phyloP scores from a whole-genome alignment of 2,888 invertebrate genomes.

The Lissocephala sabroskyi region DNA sequence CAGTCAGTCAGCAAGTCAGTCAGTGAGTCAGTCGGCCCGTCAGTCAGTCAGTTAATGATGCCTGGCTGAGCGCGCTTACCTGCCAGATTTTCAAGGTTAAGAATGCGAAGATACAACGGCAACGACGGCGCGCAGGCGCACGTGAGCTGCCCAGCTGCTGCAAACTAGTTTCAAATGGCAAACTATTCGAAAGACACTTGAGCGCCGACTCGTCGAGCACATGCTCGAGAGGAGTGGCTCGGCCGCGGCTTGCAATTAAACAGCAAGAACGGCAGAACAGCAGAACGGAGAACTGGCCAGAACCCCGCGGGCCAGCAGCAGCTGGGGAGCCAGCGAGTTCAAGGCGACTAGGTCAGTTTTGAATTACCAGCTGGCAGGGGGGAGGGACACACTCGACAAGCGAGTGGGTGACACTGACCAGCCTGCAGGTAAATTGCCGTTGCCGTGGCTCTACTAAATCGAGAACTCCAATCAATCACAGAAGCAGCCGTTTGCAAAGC shows the following conservation, averaged over 20 bases:
- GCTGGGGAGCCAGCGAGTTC: slow-evolving; percentile 44
- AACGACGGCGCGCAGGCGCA: slow-evolving; percentile 47
- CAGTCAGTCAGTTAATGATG: slow-evolving; percentile 25
- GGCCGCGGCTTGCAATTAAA: slow-evolving; percentile 47
- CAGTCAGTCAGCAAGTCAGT: no score
- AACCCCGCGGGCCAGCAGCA: slow-evolving; percentile 30
- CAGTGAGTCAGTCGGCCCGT: slow-evolving; percentile 5
- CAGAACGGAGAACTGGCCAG: slow-evolving; percentile 1
- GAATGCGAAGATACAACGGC: no score
- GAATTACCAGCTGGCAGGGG: slow-evolving; percentile 29
- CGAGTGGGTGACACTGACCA: slow-evolving; percentile 5
- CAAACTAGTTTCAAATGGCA: slow-evolving; percentile 64
- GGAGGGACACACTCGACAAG: slow-evolving; percentile 10
- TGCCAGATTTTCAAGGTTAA: slow-evolving; percentile 68
- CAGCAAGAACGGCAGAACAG: slow-evolving; percentile 13
- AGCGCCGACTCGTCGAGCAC: no score
- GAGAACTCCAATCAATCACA: neutral
- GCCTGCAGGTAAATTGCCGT: slow-evolving; percentile 44
- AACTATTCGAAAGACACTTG: slow-evolving; percentile 60
- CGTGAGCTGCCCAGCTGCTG: slow-evolving; percentile 51
- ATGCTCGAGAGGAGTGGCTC: slow-evolving; percentile 42
- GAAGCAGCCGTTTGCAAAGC: neutral
- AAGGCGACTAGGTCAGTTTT: slow-evolving; percentile 63
- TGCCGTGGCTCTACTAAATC: slow-evolving; percentile 2
- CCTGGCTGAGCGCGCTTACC: slow-evolving; percentile 24